These are phyloP conservation scores for Nyctalus aviator DNA, from an alignment of 2,797 vertebrate genomes.

Conservation along the genomic window DNA sequence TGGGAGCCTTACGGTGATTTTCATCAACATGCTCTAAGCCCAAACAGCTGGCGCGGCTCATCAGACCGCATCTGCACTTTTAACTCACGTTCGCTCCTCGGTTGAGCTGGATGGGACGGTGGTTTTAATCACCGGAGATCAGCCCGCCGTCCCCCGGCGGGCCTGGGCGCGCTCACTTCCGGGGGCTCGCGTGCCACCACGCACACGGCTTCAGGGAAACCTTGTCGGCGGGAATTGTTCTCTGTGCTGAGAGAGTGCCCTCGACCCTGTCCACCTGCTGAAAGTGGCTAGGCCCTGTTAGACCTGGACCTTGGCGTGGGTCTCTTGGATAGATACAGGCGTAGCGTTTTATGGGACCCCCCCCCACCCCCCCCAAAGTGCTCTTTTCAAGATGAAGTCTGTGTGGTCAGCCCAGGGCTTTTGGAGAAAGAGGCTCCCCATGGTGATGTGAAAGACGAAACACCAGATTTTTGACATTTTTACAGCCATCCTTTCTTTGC, in stretches of 20 bases:
- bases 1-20: neutral
- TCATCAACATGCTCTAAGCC: neutral
- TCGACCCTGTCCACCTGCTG: neutral
- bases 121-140: constrained; percentile 36
- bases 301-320: accelerated
- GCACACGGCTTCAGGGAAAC: neutral
- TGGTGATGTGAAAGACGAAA: neutral
- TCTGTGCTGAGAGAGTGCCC: neutral
- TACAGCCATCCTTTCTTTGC: neutral
- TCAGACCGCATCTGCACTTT: constrained; percentile 13
- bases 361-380: no score
- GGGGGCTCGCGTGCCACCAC: neutral
- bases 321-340: neutral
- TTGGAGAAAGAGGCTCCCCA: neutral
- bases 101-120: neutral
- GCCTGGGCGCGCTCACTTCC: neutral
- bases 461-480: neutral
- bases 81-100: neutral
- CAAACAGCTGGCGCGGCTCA: neutral
- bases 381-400: neutral
- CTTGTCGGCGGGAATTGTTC: neutral
- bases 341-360: accelerated
- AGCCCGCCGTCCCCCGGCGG: neutral
- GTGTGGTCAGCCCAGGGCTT: accelerated
- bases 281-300: neutral